Base-by-base conservation (phyloP, 2,797 vertebrate genomes). In the Hyperoplus immaculatus region DNA sequence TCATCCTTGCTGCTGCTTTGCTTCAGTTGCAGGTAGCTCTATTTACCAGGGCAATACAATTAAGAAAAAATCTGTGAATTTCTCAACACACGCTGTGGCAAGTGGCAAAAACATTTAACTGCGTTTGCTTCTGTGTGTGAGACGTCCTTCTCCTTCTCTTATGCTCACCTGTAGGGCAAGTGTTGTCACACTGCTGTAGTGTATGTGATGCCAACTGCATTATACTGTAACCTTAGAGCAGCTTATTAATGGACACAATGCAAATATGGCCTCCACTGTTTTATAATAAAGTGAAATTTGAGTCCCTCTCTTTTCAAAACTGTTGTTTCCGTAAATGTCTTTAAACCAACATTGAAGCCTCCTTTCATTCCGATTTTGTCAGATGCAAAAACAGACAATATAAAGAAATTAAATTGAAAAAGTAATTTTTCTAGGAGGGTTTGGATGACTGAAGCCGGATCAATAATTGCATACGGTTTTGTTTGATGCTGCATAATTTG, bases 201-300 rank as follows among this genome's bases (percentile, higher is more conserved):
- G 66, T 38, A 14, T 72, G 58, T 63, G 60, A 83, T 6, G 47
- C 74, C 45, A 63, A 74, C 59, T 77, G 77, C 69, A 42, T 69
- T 68, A 38, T n/a, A 49, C 47, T 77, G 77, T 73, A 49, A 75
- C 43, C 39, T 68, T 29, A 71, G 7, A 81, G 74, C 77, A 59
- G 75, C 77, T 84, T 86, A 14, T 56, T 69, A 36, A 67, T 73
- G 72, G 21, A 18, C 82, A 66, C 82, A 66, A 56, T 78, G 66
- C 60, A 78, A 82, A 60, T 4, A 62, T 60, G 60, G 72, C 77
- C 73, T 43, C 71, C 0, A 15, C 15, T 69, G 50, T 87, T 87
- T 91, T 80, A 59, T 83, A 87, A 88, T 90, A 91, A 89, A 92
- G 8, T n/a, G 8, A 68, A 65, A 63, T 72, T 16, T 70, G 65